These are phyloP conservation scores for Onychostoma macrolepis DNA, from an alignment of 2,113 vertebrate species.

Conservation along the genomic window DNA sequence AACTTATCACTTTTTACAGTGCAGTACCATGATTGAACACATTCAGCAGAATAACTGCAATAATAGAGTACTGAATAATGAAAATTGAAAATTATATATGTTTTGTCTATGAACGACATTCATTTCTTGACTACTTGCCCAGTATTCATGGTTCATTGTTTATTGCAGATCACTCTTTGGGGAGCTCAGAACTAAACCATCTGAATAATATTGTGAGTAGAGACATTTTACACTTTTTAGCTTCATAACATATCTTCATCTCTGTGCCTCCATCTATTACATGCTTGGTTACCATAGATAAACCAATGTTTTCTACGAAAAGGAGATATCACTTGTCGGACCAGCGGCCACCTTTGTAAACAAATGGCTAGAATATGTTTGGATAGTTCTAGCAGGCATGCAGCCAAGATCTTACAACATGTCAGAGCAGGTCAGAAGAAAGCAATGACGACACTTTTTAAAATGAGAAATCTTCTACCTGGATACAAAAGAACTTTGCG, in stretches of 20 bases:
- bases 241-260: neutral
- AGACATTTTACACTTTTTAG: neutral
- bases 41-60: neutral
- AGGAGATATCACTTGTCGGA: conserved; percentile 25
- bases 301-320: conserved; percentile 1
- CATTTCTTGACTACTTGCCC: neutral
- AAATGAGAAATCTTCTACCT: neutral
- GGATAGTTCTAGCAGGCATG: conserved; percentile 40
- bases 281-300: neutral
- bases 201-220: neutral
- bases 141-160: neutral
- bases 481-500: neutral
- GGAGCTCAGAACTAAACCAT: neutral
- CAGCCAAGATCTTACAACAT: conserved; percentile 51
- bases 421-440: conserved; percentile 45
- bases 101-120: neutral
- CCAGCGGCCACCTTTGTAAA: conserved; percentile 46
- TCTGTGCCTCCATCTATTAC: neutral
- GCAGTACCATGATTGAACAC: neutral
- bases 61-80: neutral
- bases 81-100: neutral
- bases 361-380: conserved; percentile 42
- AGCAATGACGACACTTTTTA: neutral
- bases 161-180: neutral
- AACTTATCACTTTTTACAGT: too few relatives aligned